These are phyloP conservation scores for Cyclargus thomasi DNA, from an alignment of 1,140 invertebrate genomes.

Conservation along the genomic window DNA sequence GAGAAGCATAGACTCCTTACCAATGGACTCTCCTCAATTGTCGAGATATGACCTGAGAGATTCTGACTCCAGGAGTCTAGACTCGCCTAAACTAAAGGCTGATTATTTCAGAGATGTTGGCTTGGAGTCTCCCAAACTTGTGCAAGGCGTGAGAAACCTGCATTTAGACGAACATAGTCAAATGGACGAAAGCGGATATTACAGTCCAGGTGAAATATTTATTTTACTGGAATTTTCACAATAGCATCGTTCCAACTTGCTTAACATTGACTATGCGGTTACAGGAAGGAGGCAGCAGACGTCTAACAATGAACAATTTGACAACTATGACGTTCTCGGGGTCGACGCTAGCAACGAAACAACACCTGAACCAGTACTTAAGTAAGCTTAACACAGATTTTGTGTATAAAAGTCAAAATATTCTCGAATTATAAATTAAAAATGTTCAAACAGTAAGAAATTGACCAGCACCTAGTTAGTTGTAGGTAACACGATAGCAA, in stretches of 20 bases:
- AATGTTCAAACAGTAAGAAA: no score
- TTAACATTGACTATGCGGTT: not conserved
- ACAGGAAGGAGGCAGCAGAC: conserved; percentile 52
- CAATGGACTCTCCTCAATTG: conserved; percentile 70
- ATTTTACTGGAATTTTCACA: not conserved
- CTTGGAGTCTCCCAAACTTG: conserved; percentile 54
- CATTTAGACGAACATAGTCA: conserved; percentile 63
- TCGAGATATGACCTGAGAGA: conserved; percentile 64
- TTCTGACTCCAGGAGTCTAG: conserved; percentile 67
- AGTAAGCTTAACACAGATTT: conserved; percentile 28
- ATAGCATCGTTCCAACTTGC: not conserved
- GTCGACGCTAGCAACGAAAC: conserved; percentile 51
- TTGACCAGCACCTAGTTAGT: no score
- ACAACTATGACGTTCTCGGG: conserved; percentile 56
- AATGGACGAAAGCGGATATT: conserved; percentile 66
- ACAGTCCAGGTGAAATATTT: conserved; percentile 48
- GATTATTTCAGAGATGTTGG: conserved; percentile 65
- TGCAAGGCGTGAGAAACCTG: conserved; percentile 55
- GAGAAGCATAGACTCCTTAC: conserved; percentile 73
- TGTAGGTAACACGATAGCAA: no score
- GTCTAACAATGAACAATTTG: conserved; percentile 54
- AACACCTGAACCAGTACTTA: conserved; percentile 55
- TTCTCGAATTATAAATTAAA: no score
- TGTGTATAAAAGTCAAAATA: no score
- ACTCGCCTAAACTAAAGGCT: conserved; percentile 64